Conservation (phyloP, 1,140 invertebrate genomes). For the Chlorops oryzae region DNA sequence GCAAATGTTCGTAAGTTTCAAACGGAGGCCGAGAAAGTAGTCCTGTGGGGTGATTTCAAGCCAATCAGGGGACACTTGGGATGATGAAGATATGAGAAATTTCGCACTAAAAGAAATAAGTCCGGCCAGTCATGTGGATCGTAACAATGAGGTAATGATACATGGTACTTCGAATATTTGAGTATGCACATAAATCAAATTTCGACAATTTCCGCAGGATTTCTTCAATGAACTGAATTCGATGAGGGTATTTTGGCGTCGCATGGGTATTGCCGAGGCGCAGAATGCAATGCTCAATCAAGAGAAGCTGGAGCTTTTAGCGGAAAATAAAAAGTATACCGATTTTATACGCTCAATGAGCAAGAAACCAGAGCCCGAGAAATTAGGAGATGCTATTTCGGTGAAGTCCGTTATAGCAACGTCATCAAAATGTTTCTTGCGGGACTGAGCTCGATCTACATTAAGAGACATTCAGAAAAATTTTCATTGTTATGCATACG, state of each 20-base stretch:
- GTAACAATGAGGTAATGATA: slow-evolving; percentile 20
- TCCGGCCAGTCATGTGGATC: slow-evolving; percentile 30
- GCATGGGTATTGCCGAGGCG: slow-evolving; percentile 30
- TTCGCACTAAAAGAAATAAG: slow-evolving; percentile 28
- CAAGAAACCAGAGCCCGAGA: no score
- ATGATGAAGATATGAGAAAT: slow-evolving; percentile 8
- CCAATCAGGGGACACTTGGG: slow-evolving; percentile 20
- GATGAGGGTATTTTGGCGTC: slow-evolving; percentile 36
- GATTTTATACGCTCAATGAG: slow-evolving; percentile 37
- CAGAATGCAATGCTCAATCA: slow-evolving; percentile 32
- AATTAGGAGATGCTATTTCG: no score
- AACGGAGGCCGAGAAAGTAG: slow-evolving; percentile 37
- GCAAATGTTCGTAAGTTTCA: slow-evolving; percentile 42
- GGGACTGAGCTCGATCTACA: no score
- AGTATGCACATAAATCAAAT: slow-evolving; percentile 5
- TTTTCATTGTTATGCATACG: no score
- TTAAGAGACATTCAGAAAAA: no score
- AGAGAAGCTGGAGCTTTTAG: slow-evolving; percentile 27
- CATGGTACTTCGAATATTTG: not conserved
- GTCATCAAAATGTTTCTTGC: no score
- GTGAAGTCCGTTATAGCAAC: no score
- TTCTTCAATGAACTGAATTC: slow-evolving; percentile 6
- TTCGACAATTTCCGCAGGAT: slow-evolving; percentile 1
- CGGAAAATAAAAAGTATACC: slow-evolving; percentile 34
- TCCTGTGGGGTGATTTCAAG: slow-evolving; percentile 19